phyloP scores from a whole-genome alignment of 2,797 vertebrate genomes.

The Notamacropus eugenii region DNA sequence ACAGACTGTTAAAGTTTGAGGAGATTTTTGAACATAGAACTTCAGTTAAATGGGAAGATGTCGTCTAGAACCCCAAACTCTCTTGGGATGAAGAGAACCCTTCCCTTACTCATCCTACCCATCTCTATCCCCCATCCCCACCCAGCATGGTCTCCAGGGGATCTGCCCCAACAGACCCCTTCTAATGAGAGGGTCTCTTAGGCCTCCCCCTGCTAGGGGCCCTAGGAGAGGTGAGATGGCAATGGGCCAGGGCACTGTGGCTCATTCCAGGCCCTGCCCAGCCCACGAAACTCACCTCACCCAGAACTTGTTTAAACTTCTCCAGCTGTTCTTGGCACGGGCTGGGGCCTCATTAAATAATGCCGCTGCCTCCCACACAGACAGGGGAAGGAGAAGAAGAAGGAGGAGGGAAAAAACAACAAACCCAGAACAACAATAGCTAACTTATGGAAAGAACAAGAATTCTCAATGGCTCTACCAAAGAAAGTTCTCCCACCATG shows the following conservation, averaged over 20 bases:
- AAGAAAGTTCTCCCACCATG: conserved; percentile 56
- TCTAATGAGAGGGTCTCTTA: conserved; percentile 54
- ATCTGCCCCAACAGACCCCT: neutral
- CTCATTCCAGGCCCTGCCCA: conserved; percentile 85
- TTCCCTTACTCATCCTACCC: neutral
- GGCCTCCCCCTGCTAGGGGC: conserved; percentile 13
- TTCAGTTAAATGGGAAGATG: neutral
- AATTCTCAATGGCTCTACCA: conserved; percentile 75
- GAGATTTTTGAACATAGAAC: neutral
- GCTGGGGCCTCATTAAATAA: conserved; percentile 84
- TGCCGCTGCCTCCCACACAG: conserved; percentile 88
- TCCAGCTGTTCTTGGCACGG: conserved; percentile 87
- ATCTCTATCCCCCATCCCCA: neutral
- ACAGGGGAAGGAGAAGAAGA: conserved; percentile 76
- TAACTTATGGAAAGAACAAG: conserved; percentile 78
- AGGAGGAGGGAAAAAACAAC: conserved; percentile 77
- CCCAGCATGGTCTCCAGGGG: neutral
- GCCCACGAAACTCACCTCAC: conserved; percentile 90
- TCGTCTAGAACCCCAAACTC: neutral
- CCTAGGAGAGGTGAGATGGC: conserved; percentile 78
- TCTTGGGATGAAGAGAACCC: neutral
- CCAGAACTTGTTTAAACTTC: conserved; percentile 90
- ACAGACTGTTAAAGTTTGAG: neutral
- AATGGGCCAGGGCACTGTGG: conserved; percentile 79
- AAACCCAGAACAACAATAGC: conserved; percentile 59